Conservation (phyloP, 2,888 invertebrate species). For the Latrodectus hesperus region DNA sequence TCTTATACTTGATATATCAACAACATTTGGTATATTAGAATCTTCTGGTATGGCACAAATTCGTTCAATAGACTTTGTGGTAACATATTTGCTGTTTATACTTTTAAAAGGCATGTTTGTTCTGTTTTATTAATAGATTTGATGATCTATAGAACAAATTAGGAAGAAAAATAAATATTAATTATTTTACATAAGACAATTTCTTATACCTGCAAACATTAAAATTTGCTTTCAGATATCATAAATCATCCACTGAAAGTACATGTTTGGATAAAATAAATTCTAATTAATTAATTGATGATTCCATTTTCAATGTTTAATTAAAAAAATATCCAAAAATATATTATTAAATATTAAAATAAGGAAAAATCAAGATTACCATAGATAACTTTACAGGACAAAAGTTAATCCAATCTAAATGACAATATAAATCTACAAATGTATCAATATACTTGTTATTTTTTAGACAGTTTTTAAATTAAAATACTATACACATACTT, state of each 20-base stretch:
- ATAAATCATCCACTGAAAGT: background rate
- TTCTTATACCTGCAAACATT: background rate
- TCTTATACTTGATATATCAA: slow-evolving; percentile 40
- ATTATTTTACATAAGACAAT: no score
- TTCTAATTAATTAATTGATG: no score
- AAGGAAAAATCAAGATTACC: background rate
- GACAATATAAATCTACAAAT: no score
- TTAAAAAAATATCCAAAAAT: background rate
- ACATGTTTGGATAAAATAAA: background rate
- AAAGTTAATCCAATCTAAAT: no score
- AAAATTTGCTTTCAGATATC: background rate
- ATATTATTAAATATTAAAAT: background rate
- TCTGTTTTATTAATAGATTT: background rate
- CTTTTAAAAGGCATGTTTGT: slow-evolving; percentile 36
- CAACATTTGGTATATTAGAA: background rate
- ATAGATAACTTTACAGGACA: background rate
- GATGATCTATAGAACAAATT: no score
- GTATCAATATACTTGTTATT: no score
- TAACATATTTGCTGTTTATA: slow-evolving; percentile 41
- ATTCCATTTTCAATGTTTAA: background rate
- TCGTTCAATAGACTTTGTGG: slow-evolving; percentile 37
- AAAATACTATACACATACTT: no score
- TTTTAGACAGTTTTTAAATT: no score
- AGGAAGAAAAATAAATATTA: no score
- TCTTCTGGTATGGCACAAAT: slow-evolving; percentile 27